Evolutionary conservation across 2,797 vertebrate species (phyloP).

Genomic region (Setipinna tenuifilis): DNA sequence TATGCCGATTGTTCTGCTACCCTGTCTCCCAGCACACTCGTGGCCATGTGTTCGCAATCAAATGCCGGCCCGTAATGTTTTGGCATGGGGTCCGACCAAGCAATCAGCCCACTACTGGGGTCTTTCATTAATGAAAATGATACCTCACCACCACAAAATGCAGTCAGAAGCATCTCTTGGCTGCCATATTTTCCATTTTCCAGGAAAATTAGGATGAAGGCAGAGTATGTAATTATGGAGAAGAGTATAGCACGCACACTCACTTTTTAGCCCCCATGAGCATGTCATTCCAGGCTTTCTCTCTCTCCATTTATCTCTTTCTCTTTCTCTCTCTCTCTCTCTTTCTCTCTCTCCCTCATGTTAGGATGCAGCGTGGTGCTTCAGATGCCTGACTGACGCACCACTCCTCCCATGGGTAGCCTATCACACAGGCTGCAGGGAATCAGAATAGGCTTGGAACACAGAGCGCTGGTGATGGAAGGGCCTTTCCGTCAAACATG

Average conservation of each 20-base stretch:
- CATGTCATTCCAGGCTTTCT: not conserved
- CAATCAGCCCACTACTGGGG: not conserved
- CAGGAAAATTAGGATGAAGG: not conserved
- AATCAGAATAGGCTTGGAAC: not conserved
- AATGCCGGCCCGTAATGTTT: not conserved
- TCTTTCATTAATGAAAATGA: slow-evolving; percentile 24
- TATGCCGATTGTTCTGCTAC: not conserved
- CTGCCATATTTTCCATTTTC: slow-evolving; percentile 26
- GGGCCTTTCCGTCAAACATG: not conserved
- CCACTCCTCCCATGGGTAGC: not conserved
- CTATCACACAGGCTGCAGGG: not conserved
- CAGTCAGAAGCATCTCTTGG: not conserved
- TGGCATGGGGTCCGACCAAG: not conserved
- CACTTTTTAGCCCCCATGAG: slow-evolving; percentile 16
- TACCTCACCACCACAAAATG: slow-evolving; percentile 7
- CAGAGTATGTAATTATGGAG: not conserved
- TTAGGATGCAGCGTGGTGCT: not conserved
- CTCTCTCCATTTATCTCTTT: not conserved
- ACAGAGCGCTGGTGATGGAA: not conserved
- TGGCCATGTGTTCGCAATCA: not conserved
- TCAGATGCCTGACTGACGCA: not conserved
- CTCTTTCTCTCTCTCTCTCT: slow-evolving; percentile 6
- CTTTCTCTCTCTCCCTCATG: not conserved
- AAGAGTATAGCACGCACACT: not conserved
- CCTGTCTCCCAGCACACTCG: not conserved